These are phyloP conservation scores for Plodia interpunctella DNA, from an alignment of 1,140 invertebrate genomes.

Conservation along the genomic window DNA sequence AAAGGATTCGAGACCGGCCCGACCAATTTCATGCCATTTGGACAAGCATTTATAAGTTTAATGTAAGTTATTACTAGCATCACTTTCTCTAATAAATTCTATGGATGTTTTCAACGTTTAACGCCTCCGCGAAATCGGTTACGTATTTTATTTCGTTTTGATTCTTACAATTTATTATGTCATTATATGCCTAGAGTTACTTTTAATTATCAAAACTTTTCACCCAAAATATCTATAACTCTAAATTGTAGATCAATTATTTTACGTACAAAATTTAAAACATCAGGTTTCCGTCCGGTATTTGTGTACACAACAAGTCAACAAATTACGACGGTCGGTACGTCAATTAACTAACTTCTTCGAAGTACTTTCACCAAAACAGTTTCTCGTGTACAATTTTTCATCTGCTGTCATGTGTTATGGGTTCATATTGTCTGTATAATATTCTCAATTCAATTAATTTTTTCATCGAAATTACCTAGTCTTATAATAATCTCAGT, in stretches of 20 bases:
- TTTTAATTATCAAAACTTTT: too few relatives aligned
- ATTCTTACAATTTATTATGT: neutral
- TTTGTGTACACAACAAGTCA: constrained; percentile 1
- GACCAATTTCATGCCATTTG: constrained; percentile 5
- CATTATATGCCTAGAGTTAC: too few relatives aligned
- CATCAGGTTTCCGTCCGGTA: too few relatives aligned
- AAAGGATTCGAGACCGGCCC: neutral
- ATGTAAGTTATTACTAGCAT: neutral
- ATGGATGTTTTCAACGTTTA: neutral
- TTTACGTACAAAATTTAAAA: too few relatives aligned
- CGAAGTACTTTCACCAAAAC: constrained; percentile 11
- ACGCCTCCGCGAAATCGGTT: neutral
- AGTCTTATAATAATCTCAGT: too few relatives aligned
- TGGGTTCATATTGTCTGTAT: neutral
- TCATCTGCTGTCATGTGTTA: neutral
- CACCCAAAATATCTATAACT: too few relatives aligned
- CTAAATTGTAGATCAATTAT: too few relatives aligned
- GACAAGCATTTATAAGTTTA: constrained; percentile 4
- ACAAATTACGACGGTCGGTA: constrained; percentile 1
- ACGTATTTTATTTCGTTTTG: neutral
- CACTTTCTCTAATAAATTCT: constrained; percentile 7
- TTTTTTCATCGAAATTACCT: too few relatives aligned
- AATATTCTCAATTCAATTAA: neutral
- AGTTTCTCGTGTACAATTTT: neutral
- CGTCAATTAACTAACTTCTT: constrained; percentile 12